Base-by-base conservation (phyloP, 2,113 vertebrate genomes). In the Miniopterus natalensis region DNA sequence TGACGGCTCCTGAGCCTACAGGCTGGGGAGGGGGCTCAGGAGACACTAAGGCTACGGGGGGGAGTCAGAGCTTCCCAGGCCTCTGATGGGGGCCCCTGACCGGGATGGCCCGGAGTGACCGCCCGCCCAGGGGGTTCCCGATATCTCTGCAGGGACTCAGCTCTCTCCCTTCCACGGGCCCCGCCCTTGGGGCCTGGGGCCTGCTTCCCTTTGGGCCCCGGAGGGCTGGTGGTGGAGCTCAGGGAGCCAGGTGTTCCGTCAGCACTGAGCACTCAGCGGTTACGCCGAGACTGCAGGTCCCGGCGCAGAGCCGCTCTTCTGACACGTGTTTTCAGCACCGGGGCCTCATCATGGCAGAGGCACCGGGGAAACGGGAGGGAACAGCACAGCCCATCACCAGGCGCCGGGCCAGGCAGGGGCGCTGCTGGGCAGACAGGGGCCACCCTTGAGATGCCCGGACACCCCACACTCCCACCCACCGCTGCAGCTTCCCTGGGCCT, bases 261-360 rank as follows among this genome's bases (percentile, higher is more conserved):
- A 3, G 2, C 57, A 47, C 47, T 1, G 45, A 47, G 47, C 1
- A 1, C 80, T 12, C 57, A 20, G 87, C 2, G 1, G 25, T 61
- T 12, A 42, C 1, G 0, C 51, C 2, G 1, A 29, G 55, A 18
- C 0, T 13, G 5, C 70, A 12, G 11, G 25, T 23, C 31, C 90
- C 13, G 2, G 21, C 71, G 6, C n/a, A 45, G 42, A 27, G 61
- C 27, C 15, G 0, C 63, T 3, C 7, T 3, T 27, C 88, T 20
- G 11, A 47, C 2, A 0, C 2, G 4, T 36, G 15, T 3, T 59
- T 14, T 20, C 23, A 23, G n/a, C 71, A 1, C 23, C 0, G 8
- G 29, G 6, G 66, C 4, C 23, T 12, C 29, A 10, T 18, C 5
- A 7, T 5, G n/a, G 51, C 49, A 74, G 83, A 66, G 3, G 5